Percentiles rank a stretch among this genome's conserved stretches.
phyloP scores from a whole-genome alignment of 2,888 invertebrate species.

The Tillus elongatus region DNA sequence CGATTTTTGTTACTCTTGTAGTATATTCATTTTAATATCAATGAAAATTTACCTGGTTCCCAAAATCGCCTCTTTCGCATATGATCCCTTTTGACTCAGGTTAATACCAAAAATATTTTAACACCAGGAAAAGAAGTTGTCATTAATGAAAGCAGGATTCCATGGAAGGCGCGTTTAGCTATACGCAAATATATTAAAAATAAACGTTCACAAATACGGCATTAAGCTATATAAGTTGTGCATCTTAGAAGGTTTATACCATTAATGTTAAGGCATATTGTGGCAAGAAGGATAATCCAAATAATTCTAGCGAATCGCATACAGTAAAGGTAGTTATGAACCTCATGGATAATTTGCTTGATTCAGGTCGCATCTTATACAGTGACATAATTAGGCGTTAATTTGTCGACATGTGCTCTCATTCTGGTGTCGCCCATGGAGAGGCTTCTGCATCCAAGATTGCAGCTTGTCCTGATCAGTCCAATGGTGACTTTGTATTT shows the following conservation, averaged over 20 bases:
- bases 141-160: constrained; percentile 1
- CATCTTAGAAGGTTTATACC: neutral
- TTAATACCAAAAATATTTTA: neutral
- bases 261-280: neutral
- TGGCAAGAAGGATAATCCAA: constrained; percentile 3
- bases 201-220: no score
- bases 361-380: no score
- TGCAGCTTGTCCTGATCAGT: no score
- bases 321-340: no score
- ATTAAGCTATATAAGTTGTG: neutral
- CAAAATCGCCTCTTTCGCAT: neutral
- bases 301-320: no score
- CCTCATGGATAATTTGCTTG: no score
- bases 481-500: no score
- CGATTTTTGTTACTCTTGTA: neutral
- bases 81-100: neutral
- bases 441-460: no score
- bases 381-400: no score
- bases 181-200: neutral
- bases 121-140: neutral
- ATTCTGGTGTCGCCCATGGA: no score
- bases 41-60: neutral
- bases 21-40: neutral
- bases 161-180: neutral
- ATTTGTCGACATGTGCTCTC: no score